Evolutionary conservation across 2,113 vertebrate species (phyloP).

Genomic region (Serilophus lunatus): DNA sequence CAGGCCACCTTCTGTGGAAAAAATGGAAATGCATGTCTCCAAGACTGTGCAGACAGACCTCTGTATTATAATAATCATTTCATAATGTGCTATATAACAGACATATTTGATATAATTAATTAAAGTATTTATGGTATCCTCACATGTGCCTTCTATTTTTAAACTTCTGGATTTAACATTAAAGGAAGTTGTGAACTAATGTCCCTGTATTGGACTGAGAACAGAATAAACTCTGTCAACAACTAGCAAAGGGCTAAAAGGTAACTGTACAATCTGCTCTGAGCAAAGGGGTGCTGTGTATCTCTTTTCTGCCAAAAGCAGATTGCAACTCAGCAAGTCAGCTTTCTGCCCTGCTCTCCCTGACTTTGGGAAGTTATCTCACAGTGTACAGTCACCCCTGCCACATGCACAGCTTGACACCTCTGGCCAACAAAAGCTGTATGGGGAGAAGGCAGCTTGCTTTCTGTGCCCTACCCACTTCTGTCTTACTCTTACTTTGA

Average conservation of each 20-base stretch:
- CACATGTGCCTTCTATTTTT: neutral
- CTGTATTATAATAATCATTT: neutral
- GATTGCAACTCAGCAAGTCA: constrained; percentile 54
- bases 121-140: neutral
- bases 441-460: neutral
- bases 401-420: neutral
- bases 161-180: neutral
- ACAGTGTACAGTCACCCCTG: neutral
- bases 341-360: constrained; percentile 1
- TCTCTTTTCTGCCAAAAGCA: constrained; percentile 35
- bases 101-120: neutral
- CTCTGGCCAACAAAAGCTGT: neutral
- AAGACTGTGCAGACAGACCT: neutral
- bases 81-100: neutral
- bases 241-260: constrained; percentile 18
- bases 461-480: neutral
- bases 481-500: neutral
- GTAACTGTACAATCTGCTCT: constrained; percentile 35
- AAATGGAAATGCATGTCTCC: neutral
- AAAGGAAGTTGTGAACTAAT: neutral
- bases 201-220: neutral
- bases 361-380: constrained; percentile 56
- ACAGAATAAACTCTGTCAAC: constrained; percentile 15
- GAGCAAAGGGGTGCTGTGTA: constrained; percentile 12
- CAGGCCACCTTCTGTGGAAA: neutral